Conservation (phyloP, 1,140 invertebrate species). For the Triops cancriformis region DNA sequence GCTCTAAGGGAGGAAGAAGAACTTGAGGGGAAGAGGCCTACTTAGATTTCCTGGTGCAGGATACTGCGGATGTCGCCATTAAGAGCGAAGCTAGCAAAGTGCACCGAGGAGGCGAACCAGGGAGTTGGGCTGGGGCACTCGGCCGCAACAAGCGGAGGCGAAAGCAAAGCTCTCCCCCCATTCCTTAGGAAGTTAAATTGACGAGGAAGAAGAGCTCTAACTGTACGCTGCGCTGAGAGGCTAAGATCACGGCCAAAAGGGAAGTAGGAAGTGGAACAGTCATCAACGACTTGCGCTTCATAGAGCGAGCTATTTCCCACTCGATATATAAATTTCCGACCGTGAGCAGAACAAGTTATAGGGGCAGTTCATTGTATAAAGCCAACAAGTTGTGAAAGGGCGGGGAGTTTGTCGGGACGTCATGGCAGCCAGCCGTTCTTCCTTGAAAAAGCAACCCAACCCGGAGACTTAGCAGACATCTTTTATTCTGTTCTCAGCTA, state of each 20-base stretch:
- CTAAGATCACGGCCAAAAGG: not conserved
- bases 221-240: not conserved
- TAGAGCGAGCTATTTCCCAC: conserved; percentile 9
- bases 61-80: conserved; percentile 8
- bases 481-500: no score
- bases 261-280: conserved; percentile 6
- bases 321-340: conserved; percentile 11
- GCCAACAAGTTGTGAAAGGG: not conserved
- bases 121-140: not conserved
- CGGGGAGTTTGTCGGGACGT: not conserved
- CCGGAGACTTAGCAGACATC: no score
- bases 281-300: conserved; percentile 12
- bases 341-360: not conserved
- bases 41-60: conserved; percentile 12
- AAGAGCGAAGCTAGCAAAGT: not conserved
- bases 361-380: not conserved
- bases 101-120: not conserved
- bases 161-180: not conserved
- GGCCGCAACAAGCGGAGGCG: not conserved
- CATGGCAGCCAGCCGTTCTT: not conserved
- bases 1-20: not conserved
- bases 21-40: not conserved
- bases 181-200: not conserved
- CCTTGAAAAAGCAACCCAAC: not conserved
- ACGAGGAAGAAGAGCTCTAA: not conserved